A percentile compares a stretch with the other conserved stretches of the same genome.
These are phyloP conservation scores for Ectropis grisescens DNA, from an alignment of 1,140 invertebrate species.

Conservation along the genomic window DNA sequence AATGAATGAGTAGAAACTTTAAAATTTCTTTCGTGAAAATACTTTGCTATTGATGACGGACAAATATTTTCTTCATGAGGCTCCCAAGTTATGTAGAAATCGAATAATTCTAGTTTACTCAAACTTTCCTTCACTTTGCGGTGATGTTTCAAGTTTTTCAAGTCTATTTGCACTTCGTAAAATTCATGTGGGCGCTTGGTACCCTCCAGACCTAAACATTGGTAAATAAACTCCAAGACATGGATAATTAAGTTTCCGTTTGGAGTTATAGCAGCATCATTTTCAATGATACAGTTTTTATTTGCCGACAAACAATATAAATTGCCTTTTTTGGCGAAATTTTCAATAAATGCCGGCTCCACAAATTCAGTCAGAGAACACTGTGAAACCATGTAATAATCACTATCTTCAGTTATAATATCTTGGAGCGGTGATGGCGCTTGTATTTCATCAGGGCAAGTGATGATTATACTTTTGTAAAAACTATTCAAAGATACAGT, in stretches of 20 bases:
- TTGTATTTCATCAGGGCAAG: constrained; percentile 46
- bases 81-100: constrained; percentile 45
- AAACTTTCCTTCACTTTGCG: constrained; percentile 24
- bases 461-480: constrained; percentile 45
- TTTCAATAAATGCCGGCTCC: constrained; percentile 39
- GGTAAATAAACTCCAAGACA: constrained; percentile 33
- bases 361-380: constrained; percentile 38
- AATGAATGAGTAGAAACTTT: constrained; percentile 24
- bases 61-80: constrained; percentile 37
- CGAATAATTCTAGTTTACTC: constrained; percentile 32
- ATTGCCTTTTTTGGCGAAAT: constrained; percentile 39
- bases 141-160: constrained; percentile 27
- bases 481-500: constrained; percentile 34
- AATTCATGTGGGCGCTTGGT: constrained; percentile 31
- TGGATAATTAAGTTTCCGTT: constrained; percentile 44
- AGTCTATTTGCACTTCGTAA: constrained; percentile 37
- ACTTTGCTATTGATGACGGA: constrained; percentile 54
- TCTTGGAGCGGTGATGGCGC: constrained; percentile 31
- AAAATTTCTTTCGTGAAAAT: constrained; percentile 34
- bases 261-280: constrained; percentile 41
- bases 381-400: constrained; percentile 39
- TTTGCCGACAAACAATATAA: constrained; percentile 34
- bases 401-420: constrained; percentile 33
- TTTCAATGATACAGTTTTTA: constrained; percentile 43
- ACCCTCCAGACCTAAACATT: constrained; percentile 49